A percentile compares a stretch with the other conserved stretches of the same genome.
These are phyloP conservation scores for Cacatua alba DNA, from an alignment of 2,113 vertebrate genomes.

Conservation along the genomic window DNA sequence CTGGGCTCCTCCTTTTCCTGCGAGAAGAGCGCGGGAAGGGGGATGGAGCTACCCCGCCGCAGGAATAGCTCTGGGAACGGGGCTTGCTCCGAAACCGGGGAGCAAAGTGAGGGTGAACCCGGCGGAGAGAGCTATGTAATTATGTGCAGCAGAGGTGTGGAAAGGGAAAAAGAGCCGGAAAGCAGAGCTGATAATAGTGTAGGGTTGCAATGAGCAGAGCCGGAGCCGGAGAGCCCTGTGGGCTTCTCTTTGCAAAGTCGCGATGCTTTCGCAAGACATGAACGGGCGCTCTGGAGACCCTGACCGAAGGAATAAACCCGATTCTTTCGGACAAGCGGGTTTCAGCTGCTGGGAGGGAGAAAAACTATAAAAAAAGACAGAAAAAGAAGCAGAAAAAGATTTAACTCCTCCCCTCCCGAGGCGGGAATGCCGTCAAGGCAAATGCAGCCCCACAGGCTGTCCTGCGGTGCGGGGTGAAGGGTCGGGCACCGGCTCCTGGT, in stretches of 20 bases:
- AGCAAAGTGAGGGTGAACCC: neutral
- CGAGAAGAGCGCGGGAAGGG: neutral
- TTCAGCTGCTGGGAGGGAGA: neutral
- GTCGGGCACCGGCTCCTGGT: too few species aligned
- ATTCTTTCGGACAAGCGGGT: neutral
- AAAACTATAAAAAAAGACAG: neutral
- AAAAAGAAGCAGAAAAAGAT: neutral
- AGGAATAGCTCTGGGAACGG: neutral
- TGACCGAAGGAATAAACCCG: neutral
- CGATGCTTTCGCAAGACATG: neutral
- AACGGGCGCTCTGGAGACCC: neutral
- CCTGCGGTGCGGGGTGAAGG: neutral
- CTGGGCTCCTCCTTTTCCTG: neutral
- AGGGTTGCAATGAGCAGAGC: neutral
- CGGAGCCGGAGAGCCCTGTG: neutral
- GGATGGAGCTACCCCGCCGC: neutral
- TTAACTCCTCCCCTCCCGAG: neutral
- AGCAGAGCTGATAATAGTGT: neutral
- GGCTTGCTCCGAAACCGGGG: neutral
- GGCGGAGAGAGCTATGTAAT: neutral
- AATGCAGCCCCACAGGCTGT: neutral
- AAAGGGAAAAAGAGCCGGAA: neutral
- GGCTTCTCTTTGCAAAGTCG: neutral
- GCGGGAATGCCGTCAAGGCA: neutral
- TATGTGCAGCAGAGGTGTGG: neutral